A percentile compares a stretch with the other conserved stretches of the same genome.
Conservation (phyloP, 53 echinoderm and acorn worm species). For the Holothuria leucospilota region DNA sequence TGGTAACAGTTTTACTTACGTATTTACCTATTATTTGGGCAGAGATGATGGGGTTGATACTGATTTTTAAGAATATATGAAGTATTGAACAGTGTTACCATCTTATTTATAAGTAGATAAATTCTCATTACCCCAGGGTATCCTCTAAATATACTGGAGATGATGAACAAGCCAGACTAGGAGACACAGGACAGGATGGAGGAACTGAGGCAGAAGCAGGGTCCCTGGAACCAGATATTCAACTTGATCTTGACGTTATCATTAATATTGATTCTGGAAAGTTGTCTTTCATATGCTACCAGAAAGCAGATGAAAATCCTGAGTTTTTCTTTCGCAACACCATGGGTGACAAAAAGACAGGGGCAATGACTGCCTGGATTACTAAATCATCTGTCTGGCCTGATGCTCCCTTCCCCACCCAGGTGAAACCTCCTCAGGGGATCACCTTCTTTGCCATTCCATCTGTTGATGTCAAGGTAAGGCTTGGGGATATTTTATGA, state of each 20-base stretch:
- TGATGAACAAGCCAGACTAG: not conserved
- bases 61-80: too few relatives aligned
- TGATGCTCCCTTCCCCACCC: slow-evolving; percentile 4
- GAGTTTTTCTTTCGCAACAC: slow-evolving; percentile 8
- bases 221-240: slow-evolving; percentile 76
- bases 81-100: too few relatives aligned
- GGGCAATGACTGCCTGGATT: slow-evolving; percentile 10
- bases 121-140: not conserved
- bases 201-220: slow-evolving; percentile 45
- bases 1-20: too few relatives aligned
- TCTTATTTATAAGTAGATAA: too few relatives aligned
- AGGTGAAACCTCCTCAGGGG: slow-evolving; percentile 53
- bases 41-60: too few relatives aligned
- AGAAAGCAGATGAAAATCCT: slow-evolving; percentile 26
- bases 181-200: slow-evolving; percentile 13
- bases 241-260: slow-evolving; percentile 86
- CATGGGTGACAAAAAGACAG: slow-evolving; percentile 6
- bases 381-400: slow-evolving; percentile 1
- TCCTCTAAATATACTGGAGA: not conserved
- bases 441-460: slow-evolving; percentile 80
- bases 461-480: slow-evolving; percentile 91
- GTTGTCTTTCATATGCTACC: slow-evolving; percentile 83
- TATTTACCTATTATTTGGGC: too few relatives aligned
- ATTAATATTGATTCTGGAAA: slow-evolving; percentile 90
- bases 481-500: not conserved